Evolutionary conservation across 1,140 invertebrate genomes (phyloP).

Genomic region (Nasonia longicornis): DNA sequence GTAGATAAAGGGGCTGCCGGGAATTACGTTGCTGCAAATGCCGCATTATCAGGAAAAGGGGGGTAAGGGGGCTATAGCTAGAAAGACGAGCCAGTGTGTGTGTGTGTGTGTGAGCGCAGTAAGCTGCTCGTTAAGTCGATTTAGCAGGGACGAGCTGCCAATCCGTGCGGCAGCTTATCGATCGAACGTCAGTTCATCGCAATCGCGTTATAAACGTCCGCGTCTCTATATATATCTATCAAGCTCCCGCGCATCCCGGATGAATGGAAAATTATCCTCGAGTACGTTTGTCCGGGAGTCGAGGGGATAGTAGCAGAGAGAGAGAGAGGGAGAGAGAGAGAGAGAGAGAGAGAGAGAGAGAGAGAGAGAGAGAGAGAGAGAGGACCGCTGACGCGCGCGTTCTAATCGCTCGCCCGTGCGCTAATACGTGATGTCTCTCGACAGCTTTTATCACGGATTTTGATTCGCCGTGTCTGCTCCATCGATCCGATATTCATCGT

Average conservation of each 20-base stretch:
- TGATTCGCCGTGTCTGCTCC: no score
- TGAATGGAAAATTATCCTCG: constrained; percentile 22
- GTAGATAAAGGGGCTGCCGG: neutral
- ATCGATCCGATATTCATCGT: no score
- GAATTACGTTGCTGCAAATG: constrained; percentile 20
- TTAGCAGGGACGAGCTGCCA: constrained; percentile 31
- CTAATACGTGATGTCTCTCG: no score
- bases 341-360: no score
- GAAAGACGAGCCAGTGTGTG: neutral
- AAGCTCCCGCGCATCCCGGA: neutral
- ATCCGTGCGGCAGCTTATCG: constrained; percentile 23
- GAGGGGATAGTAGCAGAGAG: neutral
- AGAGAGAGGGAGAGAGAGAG: neutral
- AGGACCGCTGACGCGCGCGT: neutral
- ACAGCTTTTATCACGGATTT: no score
- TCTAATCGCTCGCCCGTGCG: no score
- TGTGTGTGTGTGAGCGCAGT: neutral
- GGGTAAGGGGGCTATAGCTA: neutral
- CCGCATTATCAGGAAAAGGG: neutral
- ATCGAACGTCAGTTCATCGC: constrained; percentile 36
- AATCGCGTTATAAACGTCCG: constrained; percentile 28
- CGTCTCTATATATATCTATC: neutral
- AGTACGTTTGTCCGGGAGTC: neutral
- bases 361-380: no score
- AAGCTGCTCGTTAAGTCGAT: constrained; percentile 37